A percentile compares a stretch with the other conserved stretches of the same genome.
phyloP scores from a whole-genome alignment of 1,140 invertebrate genomes.

The Brachionus sp. region DNA sequence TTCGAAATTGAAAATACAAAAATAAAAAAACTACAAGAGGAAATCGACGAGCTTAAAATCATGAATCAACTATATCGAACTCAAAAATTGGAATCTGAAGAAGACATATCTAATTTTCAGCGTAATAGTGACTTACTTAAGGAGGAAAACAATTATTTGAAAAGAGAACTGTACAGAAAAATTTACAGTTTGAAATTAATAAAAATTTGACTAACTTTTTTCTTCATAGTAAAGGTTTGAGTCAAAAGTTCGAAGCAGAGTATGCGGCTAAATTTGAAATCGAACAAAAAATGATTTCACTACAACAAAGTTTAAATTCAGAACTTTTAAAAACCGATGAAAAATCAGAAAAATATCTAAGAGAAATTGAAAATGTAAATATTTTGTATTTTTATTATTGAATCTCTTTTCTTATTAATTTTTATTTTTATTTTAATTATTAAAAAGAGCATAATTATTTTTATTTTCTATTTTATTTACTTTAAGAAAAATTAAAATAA shows the following conservation, averaged over 20 bases:
- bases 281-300: conserved; percentile 12
- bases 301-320: conserved; percentile 1
- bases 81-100: conserved; percentile 46
- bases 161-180: conserved; percentile 1
- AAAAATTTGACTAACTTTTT: background rate
- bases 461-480: too few relatives aligned
- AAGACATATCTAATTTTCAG: conserved; percentile 57
- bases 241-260: conserved; percentile 3
- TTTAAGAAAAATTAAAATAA: too few relatives aligned
- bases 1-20: conserved; percentile 47
- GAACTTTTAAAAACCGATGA: conserved; percentile 29
- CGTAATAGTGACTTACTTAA: conserved; percentile 76
- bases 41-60: conserved; percentile 56
- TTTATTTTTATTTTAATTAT: background rate
- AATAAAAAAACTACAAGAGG: conserved; percentile 61
- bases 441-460: too few relatives aligned
- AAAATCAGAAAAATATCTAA: conserved; percentile 11
- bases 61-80: conserved; percentile 46
- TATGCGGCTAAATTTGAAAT: background rate
- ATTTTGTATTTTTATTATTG: background rate
- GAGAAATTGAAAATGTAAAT: conserved; percentile 34
- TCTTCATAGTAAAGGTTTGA: background rate
- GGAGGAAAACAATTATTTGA: background rate
- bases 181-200: background rate
- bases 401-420: background rate